Evolutionary conservation across 2,888 invertebrate genomes (phyloP), one percentile per base, ranked within the genome.

Genomic region (Drosophila lutescens): DNA sequence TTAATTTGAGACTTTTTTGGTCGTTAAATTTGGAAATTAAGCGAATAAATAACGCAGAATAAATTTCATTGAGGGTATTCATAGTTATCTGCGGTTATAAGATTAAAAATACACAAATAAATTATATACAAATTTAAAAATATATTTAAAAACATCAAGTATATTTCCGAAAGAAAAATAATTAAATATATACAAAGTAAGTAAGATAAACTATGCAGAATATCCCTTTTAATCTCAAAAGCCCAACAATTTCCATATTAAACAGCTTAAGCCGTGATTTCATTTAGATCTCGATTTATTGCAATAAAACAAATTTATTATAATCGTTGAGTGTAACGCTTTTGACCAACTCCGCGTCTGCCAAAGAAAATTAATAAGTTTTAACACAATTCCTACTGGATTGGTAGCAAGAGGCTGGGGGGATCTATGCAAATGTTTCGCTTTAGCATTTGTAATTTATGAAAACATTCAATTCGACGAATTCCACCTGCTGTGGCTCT

Each of bases 401-500:
- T 17, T 61, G 65, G 61, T 56, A 62, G 63, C 51, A 34, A 36
- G n/a, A 38, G 41, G n/a, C 4, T 40, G 32, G 0, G 41, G 66
- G 17, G 68, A 20, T 34, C 75, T 75, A 87, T 83, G 83, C 77
- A 77, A 87, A 87, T 81, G 23, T 34, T 38, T 36, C 51, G 74
- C 74, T 69, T 73, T 78, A 78, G 80, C 74, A 76, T 83, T 66
- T 62, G 62, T 78, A 57, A 78, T 84, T 80, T 80, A 78, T 78
- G 65, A 59, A 66, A 74, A 56, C 78, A 76, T 38, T 54, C 38
- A 61, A 69, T 77, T 67, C 77, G 72, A 53, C 46, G 73, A 87
- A 79, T 59, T 87, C 76, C 88, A 83, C 83, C 83, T 83, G 83
- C 78, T 83, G 83, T 85, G 88, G 79, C 82, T 85, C 66, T 69